A percentile compares a stretch with the other conserved stretches of the same genome.
Evolutionary conservation across 2,888 invertebrate genomes (phyloP).

Genomic region (Xestia ashworthii): DNA sequence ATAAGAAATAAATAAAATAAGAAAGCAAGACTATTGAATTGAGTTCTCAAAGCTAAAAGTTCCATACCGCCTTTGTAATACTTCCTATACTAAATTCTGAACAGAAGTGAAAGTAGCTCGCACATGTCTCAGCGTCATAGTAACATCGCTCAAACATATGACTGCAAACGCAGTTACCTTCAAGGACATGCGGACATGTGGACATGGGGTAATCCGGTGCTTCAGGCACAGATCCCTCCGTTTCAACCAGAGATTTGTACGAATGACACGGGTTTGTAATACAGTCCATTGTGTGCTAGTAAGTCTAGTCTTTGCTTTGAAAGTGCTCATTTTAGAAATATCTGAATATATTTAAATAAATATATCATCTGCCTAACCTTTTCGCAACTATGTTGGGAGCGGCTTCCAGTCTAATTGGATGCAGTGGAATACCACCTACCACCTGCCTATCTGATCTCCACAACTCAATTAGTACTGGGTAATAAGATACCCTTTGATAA

Average conservation of each 20-base stretch:
- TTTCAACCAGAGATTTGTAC: constrained; percentile 47
- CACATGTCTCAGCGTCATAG: neutral
- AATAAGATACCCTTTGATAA: no score
- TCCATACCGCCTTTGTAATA: neutral
- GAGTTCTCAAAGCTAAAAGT: neutral
- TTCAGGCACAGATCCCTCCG: constrained; percentile 21
- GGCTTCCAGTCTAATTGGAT: no score
- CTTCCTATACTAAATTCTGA: neutral
- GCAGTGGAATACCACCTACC: no score
- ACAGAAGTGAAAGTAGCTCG: neutral
- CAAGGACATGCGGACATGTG: constrained; percentile 16
- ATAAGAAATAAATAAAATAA: no score
- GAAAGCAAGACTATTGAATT: no score
- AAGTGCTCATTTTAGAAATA: neutral
- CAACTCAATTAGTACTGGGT: no score
- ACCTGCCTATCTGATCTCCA: no score
- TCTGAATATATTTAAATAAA: neutral
- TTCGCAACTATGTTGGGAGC: no score
- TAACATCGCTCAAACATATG: neutral
- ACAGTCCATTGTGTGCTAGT: neutral
- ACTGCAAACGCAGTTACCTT: neutral
- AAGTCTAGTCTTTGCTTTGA: neutral
- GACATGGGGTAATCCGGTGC: constrained; percentile 27
- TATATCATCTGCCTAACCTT: no score
- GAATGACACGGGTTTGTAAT: constrained; percentile 30